A percentile compares a stretch with the other conserved stretches of the same genome.
These are phyloP conservation scores for Drosophila monieri DNA, from an alignment of 2,888 invertebrate genomes.

Conservation along the genomic window DNA sequence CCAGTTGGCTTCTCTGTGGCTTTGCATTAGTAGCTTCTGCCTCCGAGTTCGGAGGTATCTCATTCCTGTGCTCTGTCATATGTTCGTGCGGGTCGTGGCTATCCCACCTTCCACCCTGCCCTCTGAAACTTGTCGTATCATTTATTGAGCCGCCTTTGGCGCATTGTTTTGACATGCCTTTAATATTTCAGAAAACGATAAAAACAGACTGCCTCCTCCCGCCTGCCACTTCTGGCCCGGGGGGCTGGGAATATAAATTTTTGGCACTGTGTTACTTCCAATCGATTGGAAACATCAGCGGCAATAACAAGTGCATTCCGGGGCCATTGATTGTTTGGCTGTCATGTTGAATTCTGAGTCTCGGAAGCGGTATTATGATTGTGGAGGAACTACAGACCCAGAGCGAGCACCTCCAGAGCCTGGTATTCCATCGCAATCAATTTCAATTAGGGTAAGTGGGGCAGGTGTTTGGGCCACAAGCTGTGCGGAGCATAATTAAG, in stretches of 20 bases:
- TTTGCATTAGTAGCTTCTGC: conserved; percentile 62
- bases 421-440: conserved; percentile 48
- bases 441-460: conserved; percentile 75
- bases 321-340: conserved; percentile 57
- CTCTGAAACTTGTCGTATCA: conserved; percentile 1
- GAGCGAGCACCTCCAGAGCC: neutral
- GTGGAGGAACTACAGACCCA: neutral
- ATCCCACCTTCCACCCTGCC: conserved; percentile 8
- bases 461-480: conserved; percentile 27
- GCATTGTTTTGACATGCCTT: conserved; percentile 72
- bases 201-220: conserved; percentile 14
- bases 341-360: conserved; percentile 65
- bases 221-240: neutral
- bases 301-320: conserved; percentile 36
- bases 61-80: conserved; percentile 23
- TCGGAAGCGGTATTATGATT: conserved; percentile 47
- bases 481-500: conserved; percentile 60
- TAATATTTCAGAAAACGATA: conserved; percentile 54
- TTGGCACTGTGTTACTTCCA: conserved; percentile 62
- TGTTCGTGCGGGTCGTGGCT: conserved; percentile 27
- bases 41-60: conserved; percentile 33
- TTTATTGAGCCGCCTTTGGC: conserved; percentile 55
- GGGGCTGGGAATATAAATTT: conserved; percentile 13
- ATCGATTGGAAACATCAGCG: conserved; percentile 57
- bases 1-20: conserved; percentile 49